Conservation (phyloP, 1,140 invertebrate genomes). For the Cryptotermes secundus region DNA sequence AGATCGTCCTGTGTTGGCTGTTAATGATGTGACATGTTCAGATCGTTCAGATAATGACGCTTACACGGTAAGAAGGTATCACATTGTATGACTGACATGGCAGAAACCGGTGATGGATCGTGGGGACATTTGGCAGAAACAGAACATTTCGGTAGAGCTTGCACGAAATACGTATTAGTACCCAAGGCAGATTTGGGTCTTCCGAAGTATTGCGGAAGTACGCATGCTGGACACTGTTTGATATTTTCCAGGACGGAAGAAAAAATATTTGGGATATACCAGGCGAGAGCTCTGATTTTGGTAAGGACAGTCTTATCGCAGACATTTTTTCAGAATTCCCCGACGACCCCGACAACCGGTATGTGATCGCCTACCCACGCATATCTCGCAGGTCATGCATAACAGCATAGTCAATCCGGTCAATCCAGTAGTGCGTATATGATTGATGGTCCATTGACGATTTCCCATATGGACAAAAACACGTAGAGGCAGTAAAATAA, state of each 20-base stretch:
- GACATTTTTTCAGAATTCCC: no score
- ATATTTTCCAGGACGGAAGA: slow-evolving; percentile 40
- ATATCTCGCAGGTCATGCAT: no score
- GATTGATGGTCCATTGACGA: no score
- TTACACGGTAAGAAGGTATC: neutral
- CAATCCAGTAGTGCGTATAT: no score
- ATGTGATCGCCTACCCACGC: no score
- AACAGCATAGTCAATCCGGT: no score
- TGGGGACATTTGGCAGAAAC: slow-evolving; percentile 37
- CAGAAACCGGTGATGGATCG: slow-evolving; percentile 23
- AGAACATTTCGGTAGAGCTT: slow-evolving; percentile 39
- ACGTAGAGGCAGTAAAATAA: no score
- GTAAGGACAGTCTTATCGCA: slow-evolving; percentile 36
- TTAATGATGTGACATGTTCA: neutral
- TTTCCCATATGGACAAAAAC: no score
- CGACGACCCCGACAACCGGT: no score
- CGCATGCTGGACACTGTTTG: slow-evolving; percentile 42
- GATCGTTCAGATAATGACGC: neutral
- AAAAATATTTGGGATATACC: slow-evolving; percentile 41
- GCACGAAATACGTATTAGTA: slow-evolving; percentile 36
- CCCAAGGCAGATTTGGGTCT: slow-evolving; percentile 34
- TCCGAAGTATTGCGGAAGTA: slow-evolving; percentile 35
- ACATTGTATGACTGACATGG: neutral
- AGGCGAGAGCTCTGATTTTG: slow-evolving; percentile 40
- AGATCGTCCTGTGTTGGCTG: neutral